phyloP scores from a whole-genome alignment of 2,888 invertebrate species.

The Cephus sareptanus region DNA sequence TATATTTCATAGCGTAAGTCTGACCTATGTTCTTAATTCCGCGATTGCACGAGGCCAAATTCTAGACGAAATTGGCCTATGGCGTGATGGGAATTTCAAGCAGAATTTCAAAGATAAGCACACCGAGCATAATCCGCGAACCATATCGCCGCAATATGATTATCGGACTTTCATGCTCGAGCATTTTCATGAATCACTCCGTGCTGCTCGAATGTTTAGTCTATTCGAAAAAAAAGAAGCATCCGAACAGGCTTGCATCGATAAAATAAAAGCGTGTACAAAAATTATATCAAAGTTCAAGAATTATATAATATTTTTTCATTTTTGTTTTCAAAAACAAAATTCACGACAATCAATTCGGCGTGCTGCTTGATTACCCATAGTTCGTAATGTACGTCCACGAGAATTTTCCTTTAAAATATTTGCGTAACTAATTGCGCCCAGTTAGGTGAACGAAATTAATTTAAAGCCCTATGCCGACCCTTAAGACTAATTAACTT shows the following conservation, averaged over 20 bases:
- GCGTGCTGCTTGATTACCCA: neutral
- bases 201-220: neutral
- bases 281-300: neutral
- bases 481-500: neutral
- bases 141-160: neutral
- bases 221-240: neutral
- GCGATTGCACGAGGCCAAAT: neutral
- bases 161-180: neutral
- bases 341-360: neutral
- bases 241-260: neutral
- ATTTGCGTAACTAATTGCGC: neutral
- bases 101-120: neutral
- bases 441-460: neutral
- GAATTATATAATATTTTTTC: neutral
- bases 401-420: neutral
- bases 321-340: neutral
- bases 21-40: neutral
- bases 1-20: neutral
- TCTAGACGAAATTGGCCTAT: conserved; percentile 15
- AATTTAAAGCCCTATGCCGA: neutral
- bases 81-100: conserved; percentile 16
- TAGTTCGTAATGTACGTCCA: neutral
- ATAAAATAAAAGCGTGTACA: neutral
- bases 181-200: neutral
- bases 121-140: neutral